Conservation (phyloP, 1,140 invertebrate genomes). For the Metaphire vulgaris region DNA sequence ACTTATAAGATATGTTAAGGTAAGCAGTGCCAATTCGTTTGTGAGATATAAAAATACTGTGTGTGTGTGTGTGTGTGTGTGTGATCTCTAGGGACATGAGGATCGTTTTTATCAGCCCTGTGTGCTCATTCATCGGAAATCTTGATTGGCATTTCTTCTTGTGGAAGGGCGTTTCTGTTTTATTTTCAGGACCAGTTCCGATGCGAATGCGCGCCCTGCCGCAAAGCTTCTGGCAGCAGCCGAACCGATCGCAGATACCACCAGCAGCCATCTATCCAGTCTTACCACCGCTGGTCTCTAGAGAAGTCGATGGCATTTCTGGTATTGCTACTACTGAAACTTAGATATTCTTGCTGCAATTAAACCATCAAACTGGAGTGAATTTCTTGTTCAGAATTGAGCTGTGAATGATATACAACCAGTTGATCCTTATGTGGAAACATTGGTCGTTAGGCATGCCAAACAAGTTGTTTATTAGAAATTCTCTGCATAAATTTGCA, state of each 20-base stretch:
- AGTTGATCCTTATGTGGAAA: too few relatives aligned
- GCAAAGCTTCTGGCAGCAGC: slow-evolving; percentile 58
- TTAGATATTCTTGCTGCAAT: too few relatives aligned
- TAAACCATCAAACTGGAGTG: too few relatives aligned
- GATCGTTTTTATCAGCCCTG: not conserved
- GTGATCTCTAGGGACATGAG: not conserved
- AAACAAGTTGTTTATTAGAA: too few relatives aligned
- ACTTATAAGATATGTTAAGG: too few relatives aligned
- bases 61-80: not conserved
- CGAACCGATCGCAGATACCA: slow-evolving; percentile 53
- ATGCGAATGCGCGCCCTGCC: slow-evolving; percentile 57
- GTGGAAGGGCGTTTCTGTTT: slow-evolving; percentile 6
- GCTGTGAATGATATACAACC: too few relatives aligned
- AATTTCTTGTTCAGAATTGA: too few relatives aligned
- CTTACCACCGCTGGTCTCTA: slow-evolving; percentile 52
- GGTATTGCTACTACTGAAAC: too few relatives aligned
- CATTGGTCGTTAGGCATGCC: too few relatives aligned
- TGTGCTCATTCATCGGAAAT: not conserved
- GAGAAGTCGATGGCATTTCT: slow-evolving; percentile 41
- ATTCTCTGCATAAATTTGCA: too few relatives aligned
- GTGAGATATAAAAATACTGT: not conserved
- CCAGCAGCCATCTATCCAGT: slow-evolving; percentile 50
- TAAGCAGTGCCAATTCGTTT: not conserved
- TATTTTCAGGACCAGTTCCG: slow-evolving; percentile 54
- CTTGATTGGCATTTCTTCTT: not conserved